phyloP scores from a whole-genome alignment of 2,888 invertebrate species.

The Scaeva pyrastri region DNA sequence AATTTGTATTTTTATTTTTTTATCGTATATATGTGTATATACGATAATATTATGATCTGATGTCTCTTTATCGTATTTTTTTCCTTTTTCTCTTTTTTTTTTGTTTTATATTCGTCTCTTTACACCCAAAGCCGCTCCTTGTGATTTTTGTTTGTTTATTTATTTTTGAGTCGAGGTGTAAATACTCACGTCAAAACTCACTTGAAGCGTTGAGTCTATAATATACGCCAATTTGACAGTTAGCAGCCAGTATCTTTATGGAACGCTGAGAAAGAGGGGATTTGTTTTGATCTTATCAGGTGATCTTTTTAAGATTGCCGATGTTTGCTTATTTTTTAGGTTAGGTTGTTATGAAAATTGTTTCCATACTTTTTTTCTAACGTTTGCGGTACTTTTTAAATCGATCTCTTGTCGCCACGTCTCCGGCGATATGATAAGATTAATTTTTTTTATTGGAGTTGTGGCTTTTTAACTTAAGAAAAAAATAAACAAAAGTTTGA shows the following conservation, averaged over 20 bases:
- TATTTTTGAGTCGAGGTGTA: conserved; percentile 1
- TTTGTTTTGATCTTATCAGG: background rate
- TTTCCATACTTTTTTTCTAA: background rate
- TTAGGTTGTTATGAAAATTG: background rate
- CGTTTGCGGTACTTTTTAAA: conserved; percentile 7
- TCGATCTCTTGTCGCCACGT: background rate
- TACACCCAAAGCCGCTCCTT: conserved; percentile 44
- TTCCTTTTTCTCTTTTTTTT: conserved; percentile 20
- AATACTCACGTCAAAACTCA: conserved; percentile 57
- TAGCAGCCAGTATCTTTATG: conserved; percentile 13
- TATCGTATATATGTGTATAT: conserved; percentile 5
- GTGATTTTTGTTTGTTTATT: conserved; percentile 23
- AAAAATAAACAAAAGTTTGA: too few species aligned
- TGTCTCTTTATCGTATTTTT: conserved; percentile 36
- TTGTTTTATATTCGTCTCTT: conserved; percentile 39
- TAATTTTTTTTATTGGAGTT: too few species aligned
- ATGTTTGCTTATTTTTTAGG: background rate
- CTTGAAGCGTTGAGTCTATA: conserved; percentile 52
- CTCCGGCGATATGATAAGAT: background rate
- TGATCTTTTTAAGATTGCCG: conserved; percentile 9
- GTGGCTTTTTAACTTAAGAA: too few species aligned
- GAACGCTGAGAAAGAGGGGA: background rate
- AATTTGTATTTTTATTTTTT: conserved; percentile 12
- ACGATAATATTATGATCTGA: conserved; percentile 27
- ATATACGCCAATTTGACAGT: conserved; percentile 41